phyloP scores from a whole-genome alignment of 1,140 invertebrate species.

The Pogonognathellus flavescens region DNA sequence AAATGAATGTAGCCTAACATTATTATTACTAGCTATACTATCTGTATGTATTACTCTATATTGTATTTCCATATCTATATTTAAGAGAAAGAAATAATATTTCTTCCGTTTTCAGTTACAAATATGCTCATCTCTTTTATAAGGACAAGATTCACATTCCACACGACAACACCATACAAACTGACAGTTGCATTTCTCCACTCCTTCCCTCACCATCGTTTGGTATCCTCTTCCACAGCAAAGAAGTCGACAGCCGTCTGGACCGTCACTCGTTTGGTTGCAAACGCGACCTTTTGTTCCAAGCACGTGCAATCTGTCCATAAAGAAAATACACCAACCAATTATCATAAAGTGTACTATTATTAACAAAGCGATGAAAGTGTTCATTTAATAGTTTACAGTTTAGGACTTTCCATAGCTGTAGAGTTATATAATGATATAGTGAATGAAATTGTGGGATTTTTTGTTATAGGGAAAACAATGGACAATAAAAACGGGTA shows the following conservation, averaged over 20 bases:
- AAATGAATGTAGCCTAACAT: not conserved
- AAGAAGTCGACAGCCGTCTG: constrained; percentile 86
- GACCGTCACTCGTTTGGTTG: constrained; percentile 83
- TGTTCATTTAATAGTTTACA: not conserved
- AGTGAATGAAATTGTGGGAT: too few relatives aligned
- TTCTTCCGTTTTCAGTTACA: constrained; percentile 79
- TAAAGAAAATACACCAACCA: not conserved
- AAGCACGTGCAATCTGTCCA: constrained; percentile 80
- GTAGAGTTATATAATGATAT: too few relatives aligned
- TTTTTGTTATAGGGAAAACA: not conserved
- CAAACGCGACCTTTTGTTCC: constrained; percentile 88
- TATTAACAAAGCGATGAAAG: constrained; percentile 21
- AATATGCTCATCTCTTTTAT: constrained; percentile 84
- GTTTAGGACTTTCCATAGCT: not conserved
- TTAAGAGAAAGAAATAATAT: too few relatives aligned
- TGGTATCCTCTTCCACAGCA: constrained; percentile 94
- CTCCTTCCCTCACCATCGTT: constrained; percentile 85
- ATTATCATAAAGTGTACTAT: not conserved
- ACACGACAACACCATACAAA: constrained; percentile 86
- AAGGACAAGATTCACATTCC: constrained; percentile 86
- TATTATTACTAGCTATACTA: not conserved
- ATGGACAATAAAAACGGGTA: constrained; percentile 20
- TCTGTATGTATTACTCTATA: not conserved
- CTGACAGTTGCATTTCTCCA: constrained; percentile 92
- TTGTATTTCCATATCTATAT: not conserved